phyloP scores from a whole-genome alignment of 2,888 invertebrate species.

The Epinotia ramella region DNA sequence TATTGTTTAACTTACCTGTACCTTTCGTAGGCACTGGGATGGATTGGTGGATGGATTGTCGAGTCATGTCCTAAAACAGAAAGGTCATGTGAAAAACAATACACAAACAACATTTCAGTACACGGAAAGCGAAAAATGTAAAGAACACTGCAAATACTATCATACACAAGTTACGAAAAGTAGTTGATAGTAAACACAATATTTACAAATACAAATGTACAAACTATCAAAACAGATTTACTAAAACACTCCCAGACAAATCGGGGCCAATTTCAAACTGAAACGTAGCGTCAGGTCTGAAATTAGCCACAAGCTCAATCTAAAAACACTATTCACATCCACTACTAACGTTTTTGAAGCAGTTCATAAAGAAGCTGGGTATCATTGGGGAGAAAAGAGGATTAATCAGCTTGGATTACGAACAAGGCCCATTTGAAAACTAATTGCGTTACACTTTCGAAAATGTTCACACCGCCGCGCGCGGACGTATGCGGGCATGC shows the following conservation, averaged over 20 bases:
- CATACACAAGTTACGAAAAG: conserved; percentile 15
- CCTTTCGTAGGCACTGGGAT: conserved; percentile 84
- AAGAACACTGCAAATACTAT: conserved; percentile 30
- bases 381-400: conserved; percentile 28
- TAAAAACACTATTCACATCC: conserved; percentile 30
- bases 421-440: conserved; percentile 46
- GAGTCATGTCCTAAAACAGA: conserved; percentile 84
- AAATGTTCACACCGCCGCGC: conserved; percentile 45
- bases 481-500: conserved; percentile 47
- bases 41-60: conserved; percentile 83
- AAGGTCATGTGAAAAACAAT: conserved; percentile 53
- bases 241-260: conserved; percentile 30
- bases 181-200: conserved; percentile 13
- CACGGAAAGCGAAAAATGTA: conserved; percentile 49
- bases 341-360: conserved; percentile 46
- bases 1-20: conserved; percentile 71
- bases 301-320: conserved; percentile 39
- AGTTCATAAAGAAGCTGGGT: conserved; percentile 45
- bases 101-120: conserved; percentile 42
- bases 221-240: conserved; percentile 24
- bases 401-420: conserved; percentile 22
- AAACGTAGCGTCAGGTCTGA: conserved; percentile 30
- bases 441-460: conserved; percentile 48
- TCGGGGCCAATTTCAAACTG: conserved; percentile 37
- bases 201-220: conserved; percentile 38